Evolutionary conservation across 2,888 invertebrate species (phyloP).

Genomic region (Heteropelma amictum): DNA sequence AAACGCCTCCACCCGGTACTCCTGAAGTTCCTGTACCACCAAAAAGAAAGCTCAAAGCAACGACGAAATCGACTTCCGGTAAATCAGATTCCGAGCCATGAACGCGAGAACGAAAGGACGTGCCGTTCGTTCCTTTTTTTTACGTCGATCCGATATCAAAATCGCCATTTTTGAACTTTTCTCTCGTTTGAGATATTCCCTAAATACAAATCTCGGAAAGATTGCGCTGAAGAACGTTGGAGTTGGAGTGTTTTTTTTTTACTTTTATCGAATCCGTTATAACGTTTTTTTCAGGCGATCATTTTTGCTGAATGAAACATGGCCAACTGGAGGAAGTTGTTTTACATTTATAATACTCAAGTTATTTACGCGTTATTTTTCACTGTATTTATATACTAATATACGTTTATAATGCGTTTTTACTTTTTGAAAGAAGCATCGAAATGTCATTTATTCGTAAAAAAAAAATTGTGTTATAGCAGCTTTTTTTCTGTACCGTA

Average conservation of each 20-base stretch:
- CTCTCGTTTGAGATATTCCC: background rate
- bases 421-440: conserved; percentile 4
- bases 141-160: background rate
- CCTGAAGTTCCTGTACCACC: conserved; percentile 78
- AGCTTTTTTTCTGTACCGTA: conserved; percentile 18
- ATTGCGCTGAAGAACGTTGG: background rate
- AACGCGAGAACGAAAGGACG: background rate
- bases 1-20: conserved; percentile 78
- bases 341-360: background rate
- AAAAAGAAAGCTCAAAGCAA: conserved; percentile 70
- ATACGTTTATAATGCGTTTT: conserved; percentile 29
- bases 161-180: background rate
- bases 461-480: conserved; percentile 23
- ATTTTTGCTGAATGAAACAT: background rate
- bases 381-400: conserved; percentile 35
- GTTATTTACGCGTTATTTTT: background rate
- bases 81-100: conserved; percentile 66
- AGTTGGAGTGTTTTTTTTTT: background rate
- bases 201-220: background rate
- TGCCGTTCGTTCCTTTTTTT: background rate
- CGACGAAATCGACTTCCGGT: conserved; percentile 55
- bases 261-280: background rate
- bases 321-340: background rate
- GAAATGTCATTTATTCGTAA: conserved; percentile 21
- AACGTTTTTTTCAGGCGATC: background rate